Base-by-base conservation (phyloP, 1,140 invertebrate genomes). In the Gerris buenoi region DNA sequence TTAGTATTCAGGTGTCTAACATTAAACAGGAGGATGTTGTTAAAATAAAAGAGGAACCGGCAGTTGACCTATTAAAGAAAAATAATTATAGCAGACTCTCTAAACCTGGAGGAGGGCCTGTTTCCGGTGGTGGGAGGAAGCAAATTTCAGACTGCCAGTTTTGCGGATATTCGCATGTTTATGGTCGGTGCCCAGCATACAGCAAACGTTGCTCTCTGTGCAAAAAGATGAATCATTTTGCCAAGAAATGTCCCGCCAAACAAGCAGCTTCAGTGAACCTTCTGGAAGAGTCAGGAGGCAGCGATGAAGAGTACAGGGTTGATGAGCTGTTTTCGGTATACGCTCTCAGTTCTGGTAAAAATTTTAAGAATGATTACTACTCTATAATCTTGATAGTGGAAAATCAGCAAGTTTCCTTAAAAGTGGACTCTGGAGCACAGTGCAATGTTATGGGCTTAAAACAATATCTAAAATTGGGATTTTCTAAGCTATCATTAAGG, bases 181-280 rank as follows among this genome's bases (percentile, higher is more conserved):
- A 65, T 65, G 29, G 29, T 33, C 23, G 33, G 22, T 65, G 27
- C 29, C 64, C 64, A 46, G 64, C 26, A 23, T 65, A 65, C 46
- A 23, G 64, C 23, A 65, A 65, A 29, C 23, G 33, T 23, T 65
- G 64, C 33, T 27, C 64, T 23, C 27, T 33, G 33, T 65, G 64
- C 64, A 65, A 65, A 29, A 27, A 65, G 33, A 65, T 33, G 46
- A 65, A 65, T 65, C 26, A 65, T 46, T 65, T 65, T 65, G 64
- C 64, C 29, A 33, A 27, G 22, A 33, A 33, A 65, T 65, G 64
- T 46, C 33, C 18, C 29, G 13, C 27, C 14, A 65, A 65, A 33
- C 15, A 33, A 33, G 15, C 33, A 46, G 33, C 33, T 10, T 10
- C 5, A 46, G 64, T 65, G 14, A 65, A 65, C 33, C 22, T 23